Base-by-base conservation (phyloP, 1,140 invertebrate species). In the Cecropterus lyciades region DNA sequence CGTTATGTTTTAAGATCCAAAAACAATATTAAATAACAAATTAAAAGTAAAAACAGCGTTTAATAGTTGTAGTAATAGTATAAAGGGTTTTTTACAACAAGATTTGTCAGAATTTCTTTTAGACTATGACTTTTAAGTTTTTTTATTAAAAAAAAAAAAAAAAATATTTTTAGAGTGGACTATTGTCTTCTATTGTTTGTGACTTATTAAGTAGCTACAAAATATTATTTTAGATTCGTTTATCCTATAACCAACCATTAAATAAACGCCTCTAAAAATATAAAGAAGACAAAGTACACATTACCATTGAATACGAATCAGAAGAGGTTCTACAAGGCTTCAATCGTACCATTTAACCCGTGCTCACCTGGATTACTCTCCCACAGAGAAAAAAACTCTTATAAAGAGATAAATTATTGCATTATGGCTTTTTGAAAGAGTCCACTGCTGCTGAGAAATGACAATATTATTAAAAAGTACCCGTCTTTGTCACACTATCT, bases 401-500 rank as follows among this genome's bases (percentile, higher is more conserved):
- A 91, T 92, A 88, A 88, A 92, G 89, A 92, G 80, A 92, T 92
- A 92, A 92, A 92, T 92, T 92, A 92, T 92, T 89, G 77, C 85
- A 77, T 92, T 92, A 92, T 92, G 81, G 87, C 78, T 92, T 90
- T 92, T 92, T 90, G 87, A 92, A 92, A 90, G 87, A 90, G 87
- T 92, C 86, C 89, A 92, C 77, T 92, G 84, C 87, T 90, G 89
- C 83, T 90, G 87, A 92, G 89, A 92, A 92, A 92, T 92, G 89
- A 92, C 89, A 92, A 90, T 90, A 92, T 92, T 92, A 92, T 92
- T 92, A 92, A 92, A 92, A 90, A 92, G 84, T 88, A 89, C 82
- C 81, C 84, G 68, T 91, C 85, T 88, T 90, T 90, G 87, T 90
- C 86, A 89, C 87, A 79, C 85, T 90, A 91, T 91, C 89, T 91